Conservation (phyloP, 2,113 vertebrate species). For the Phylloscopus trochilus region DNA sequence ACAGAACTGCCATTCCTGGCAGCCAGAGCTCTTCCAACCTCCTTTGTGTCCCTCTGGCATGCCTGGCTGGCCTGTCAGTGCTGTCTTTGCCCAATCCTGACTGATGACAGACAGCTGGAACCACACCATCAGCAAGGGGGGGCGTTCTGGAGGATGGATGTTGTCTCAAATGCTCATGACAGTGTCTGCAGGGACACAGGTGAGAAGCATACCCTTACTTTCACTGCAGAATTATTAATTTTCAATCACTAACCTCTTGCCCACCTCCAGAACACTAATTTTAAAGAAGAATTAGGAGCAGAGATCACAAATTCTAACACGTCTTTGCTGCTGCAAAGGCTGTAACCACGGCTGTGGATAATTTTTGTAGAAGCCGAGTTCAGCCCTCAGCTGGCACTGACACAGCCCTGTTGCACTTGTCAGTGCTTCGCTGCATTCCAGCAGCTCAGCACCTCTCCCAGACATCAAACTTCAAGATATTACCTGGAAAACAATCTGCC, state of each 20-base stretch:
- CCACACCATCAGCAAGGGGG: accelerated
- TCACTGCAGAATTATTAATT: neutral
- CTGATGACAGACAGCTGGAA: neutral
- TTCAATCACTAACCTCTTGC: neutral
- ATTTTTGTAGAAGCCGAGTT: neutral
- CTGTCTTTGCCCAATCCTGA: accelerated
- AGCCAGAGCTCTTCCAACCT: neutral
- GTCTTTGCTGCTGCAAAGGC: neutral
- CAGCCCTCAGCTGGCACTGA: neutral
- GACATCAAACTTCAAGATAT: neutral
- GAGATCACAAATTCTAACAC: neutral
- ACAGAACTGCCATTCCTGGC: accelerated
- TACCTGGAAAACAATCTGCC: neutral
- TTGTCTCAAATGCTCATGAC: accelerated
- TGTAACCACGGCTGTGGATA: neutral
- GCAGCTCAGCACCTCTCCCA: neutral
- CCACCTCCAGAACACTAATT: neutral
- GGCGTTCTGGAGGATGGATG: neutral
- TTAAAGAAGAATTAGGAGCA: neutral
- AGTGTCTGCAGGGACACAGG: neutral
- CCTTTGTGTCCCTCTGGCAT: neutral
- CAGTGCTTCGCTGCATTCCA: no score
- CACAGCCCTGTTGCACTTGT: neutral
- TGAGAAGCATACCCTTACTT: accelerated
- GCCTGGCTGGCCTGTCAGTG: neutral